Percentiles rank a stretch among this genome's conserved stretches.
Evolutionary conservation across 2,113 vertebrate genomes (phyloP).

Genomic region (Tachycineta bicolor): DNA sequence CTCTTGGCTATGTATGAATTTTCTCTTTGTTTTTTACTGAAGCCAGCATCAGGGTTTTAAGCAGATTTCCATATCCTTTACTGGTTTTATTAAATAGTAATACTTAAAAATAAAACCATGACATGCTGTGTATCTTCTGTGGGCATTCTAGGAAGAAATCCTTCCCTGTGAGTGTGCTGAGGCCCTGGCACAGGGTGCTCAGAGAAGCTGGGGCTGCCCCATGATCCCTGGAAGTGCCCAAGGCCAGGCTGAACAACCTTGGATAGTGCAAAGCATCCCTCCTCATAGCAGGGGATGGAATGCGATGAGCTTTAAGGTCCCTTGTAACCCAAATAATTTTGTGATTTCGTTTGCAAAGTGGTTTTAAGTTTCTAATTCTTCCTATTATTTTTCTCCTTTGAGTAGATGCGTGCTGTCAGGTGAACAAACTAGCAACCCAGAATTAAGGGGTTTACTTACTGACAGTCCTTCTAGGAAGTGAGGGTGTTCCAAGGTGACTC

Average conservation of each 20-base stretch:
- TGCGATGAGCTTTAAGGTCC: rapidly evolving
- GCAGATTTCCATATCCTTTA: rapidly evolving
- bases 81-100: too few relatives aligned
- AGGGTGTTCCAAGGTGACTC: neutral
- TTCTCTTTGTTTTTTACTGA: neutral
- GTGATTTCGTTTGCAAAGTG: neutral
- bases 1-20: rapidly evolving
- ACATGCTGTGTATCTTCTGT: neutral
- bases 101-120: neutral
- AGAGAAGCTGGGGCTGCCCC: neutral
- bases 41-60: neutral
- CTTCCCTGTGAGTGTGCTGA: rapidly evolving
- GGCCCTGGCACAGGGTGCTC: neutral
- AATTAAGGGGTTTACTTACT: neutral
- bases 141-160: neutral
- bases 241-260: rapidly evolving
- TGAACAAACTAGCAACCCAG: neutral
- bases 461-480: neutral
- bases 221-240: neutral
- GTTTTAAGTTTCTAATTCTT: neutral
- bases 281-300: neutral
- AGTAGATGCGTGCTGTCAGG: neutral
- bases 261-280: rapidly evolving
- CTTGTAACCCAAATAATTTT: too few relatives aligned
- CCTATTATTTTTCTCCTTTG: rapidly evolving